Evolutionary conservation across 2,888 invertebrate genomes (phyloP).

Genomic region (Acanthoscelides obtectus): DNA sequence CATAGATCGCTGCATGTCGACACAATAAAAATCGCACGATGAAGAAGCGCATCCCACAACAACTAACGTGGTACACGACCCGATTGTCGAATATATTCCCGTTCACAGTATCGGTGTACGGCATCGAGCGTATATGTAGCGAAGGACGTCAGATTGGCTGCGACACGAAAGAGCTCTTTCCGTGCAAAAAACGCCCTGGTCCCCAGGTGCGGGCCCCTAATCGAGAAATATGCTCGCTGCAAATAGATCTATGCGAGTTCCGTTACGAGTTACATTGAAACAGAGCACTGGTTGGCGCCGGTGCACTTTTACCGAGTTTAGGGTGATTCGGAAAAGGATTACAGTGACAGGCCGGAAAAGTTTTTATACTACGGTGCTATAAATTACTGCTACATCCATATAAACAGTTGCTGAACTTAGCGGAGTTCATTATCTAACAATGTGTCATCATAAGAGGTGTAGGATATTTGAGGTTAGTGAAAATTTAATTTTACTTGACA

Average conservation of each 20-base stretch:
- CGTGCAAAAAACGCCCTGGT: slow-evolving; percentile 9
- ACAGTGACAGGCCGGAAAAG: background rate
- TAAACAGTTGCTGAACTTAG: too few relatives aligned
- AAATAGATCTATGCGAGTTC: slow-evolving; percentile 30
- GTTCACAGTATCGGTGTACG: background rate
- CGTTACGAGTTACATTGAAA: slow-evolving; percentile 5
- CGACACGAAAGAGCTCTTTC: slow-evolving; percentile 26
- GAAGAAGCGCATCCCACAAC: background rate
- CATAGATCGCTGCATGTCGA: too few relatives aligned
- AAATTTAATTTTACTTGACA: too few relatives aligned
- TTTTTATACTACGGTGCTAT: background rate
- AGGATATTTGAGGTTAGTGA: too few relatives aligned
- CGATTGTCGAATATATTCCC: background rate
- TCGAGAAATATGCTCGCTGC: slow-evolving; percentile 29
- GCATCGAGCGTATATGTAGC: background rate
- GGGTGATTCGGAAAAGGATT: background rate
- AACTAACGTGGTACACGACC: background rate
- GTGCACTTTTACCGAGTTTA: background rate
- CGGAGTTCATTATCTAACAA: too few relatives aligned
- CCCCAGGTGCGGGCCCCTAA: slow-evolving; percentile 24
- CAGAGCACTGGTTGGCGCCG: background rate
- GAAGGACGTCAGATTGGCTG: slow-evolving; percentile 11
- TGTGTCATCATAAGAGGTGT: too few relatives aligned
- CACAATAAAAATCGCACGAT: background rate
- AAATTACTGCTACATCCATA: background rate